A percentile compares a stretch with the other conserved stretches of the same genome.
These are phyloP conservation scores for Dasypogon diadema DNA, from an alignment of 2,888 invertebrate genomes.

Conservation along the genomic window DNA sequence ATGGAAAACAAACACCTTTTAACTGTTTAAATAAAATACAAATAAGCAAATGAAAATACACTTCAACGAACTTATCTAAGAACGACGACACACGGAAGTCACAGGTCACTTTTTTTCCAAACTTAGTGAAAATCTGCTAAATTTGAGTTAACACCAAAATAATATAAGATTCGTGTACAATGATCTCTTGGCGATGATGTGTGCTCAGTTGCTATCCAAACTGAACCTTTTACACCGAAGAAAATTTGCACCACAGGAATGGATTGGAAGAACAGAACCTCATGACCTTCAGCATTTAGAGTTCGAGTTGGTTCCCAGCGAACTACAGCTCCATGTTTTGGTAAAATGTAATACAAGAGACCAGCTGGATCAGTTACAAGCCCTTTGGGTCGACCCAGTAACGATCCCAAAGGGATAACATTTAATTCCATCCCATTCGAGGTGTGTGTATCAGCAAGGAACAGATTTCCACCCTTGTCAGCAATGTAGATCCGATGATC, in stretches of 20 bases:
- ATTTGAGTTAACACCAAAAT: slow-evolving; percentile 21
- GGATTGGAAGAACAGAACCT: slow-evolving; percentile 56
- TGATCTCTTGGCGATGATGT: slow-evolving; percentile 41
- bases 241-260: slow-evolving; percentile 56
- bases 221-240: slow-evolving; percentile 57
- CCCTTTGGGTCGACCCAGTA: slow-evolving; percentile 55
- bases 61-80: too few species aligned
- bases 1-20: too few species aligned
- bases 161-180: slow-evolving; percentile 32
- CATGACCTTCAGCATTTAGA: slow-evolving; percentile 58
- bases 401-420: slow-evolving; percentile 54
- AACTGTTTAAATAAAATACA: too few species aligned
- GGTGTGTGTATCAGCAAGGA: slow-evolving; percentile 46
- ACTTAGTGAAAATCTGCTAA: slow-evolving; percentile 17
- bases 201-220: slow-evolving; percentile 56
- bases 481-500: slow-evolving; percentile 51
- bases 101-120: too few species aligned
- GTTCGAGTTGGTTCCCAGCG: slow-evolving; percentile 57
- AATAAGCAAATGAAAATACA: too few species aligned
- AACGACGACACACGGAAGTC: too few species aligned
- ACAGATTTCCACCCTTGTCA: slow-evolving; percentile 51
- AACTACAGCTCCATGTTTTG: slow-evolving; percentile 57
- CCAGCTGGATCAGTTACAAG: slow-evolving; percentile 56
- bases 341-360: slow-evolving; percentile 56
- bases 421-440: slow-evolving; percentile 30